These are phyloP conservation scores for Timema podura DNA, from an alignment of 2,888 invertebrate genomes.

Conservation along the genomic window DNA sequence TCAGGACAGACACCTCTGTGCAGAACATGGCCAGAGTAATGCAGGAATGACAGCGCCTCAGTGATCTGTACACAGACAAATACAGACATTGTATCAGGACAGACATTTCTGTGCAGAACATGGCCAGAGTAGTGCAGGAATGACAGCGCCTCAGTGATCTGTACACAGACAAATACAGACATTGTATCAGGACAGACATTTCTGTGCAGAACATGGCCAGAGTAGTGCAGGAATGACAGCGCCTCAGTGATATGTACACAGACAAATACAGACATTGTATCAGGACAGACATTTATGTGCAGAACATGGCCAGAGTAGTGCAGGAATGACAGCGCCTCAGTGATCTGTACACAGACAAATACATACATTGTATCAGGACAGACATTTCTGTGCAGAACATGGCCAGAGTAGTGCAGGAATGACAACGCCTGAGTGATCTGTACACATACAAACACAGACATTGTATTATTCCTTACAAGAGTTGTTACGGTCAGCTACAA, in stretches of 20 bases:
- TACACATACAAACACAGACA: constrained; percentile 38
- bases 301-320: constrained; percentile 84
- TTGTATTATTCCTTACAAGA: no score
- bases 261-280: no score
- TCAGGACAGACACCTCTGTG: constrained; percentile 93
- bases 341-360: constrained; percentile 63
- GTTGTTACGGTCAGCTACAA: no score
- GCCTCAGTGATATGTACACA: constrained; percentile 86
- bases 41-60: constrained; percentile 89
- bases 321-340: constrained; percentile 88
- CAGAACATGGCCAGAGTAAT: constrained; percentile 80
- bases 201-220: constrained; percentile 81
- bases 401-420: constrained; percentile 84
- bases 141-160: constrained; percentile 92
- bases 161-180: constrained; percentile 38
- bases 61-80: constrained; percentile 66
- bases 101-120: constrained; percentile 90
- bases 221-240: constrained; percentile 85
- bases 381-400: constrained; percentile 89
- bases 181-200: constrained; percentile 89
- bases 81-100: constrained; percentile 54
- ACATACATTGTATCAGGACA: no score
- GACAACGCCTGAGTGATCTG: constrained; percentile 92
- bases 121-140: constrained; percentile 86
- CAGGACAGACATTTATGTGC: constrained; percentile 93